Evolutionary conservation across 2,797 vertebrate species (phyloP).

Genomic region (Hemitrygon akajei): DNA sequence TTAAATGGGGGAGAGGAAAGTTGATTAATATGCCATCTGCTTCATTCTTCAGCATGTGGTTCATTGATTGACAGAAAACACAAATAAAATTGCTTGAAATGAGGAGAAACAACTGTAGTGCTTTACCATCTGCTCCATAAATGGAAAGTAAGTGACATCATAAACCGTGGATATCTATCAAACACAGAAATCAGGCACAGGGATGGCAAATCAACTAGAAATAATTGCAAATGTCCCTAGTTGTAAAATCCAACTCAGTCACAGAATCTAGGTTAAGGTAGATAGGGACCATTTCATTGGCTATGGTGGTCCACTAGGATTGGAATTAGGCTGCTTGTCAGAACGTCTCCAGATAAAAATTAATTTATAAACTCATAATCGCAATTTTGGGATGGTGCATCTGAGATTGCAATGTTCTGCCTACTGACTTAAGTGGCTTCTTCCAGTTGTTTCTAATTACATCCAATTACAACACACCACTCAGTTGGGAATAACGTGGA

Average conservation of each 20-base stretch:
- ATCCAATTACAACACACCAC: not conserved
- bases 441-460: conserved; percentile 12
- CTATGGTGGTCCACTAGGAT: not conserved
- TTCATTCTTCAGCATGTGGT: not conserved
- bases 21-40: conserved; percentile 21
- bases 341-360: not conserved
- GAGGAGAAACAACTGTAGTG: not conserved
- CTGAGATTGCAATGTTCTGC: not conserved
- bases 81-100: conserved; percentile 1
- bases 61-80: conserved; percentile 18
- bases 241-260: not conserved
- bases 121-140: conserved; percentile 8
- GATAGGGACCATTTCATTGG: not conserved
- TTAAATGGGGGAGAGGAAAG: not conserved
- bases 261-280: not conserved
- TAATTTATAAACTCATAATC: not conserved
- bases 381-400: not conserved
- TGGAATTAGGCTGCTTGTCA: not conserved
- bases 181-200: not conserved
- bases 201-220: not conserved
- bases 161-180: not conserved
- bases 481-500: not conserved
- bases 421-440: not conserved
- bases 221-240: conserved; percentile 18
- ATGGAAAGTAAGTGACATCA: not conserved